Percentiles rank a stretch among this genome's conserved stretches.
These are phyloP conservation scores for Vulpes ferrilata DNA, from an alignment of 2,113 vertebrate genomes.

Conservation along the genomic window DNA sequence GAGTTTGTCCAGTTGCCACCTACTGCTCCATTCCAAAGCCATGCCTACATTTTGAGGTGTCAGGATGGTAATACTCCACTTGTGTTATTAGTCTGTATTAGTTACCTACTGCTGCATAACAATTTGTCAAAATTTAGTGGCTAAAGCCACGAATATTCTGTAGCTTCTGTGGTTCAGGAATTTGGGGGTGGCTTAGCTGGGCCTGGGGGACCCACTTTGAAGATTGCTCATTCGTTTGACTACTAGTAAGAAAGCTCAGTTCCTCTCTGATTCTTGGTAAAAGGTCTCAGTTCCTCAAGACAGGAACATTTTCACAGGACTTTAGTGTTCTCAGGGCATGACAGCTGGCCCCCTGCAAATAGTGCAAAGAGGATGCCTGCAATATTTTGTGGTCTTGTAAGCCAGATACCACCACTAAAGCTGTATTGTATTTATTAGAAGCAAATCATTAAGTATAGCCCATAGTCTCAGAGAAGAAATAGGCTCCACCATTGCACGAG, in stretches of 20 bases:
- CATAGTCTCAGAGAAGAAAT: neutral
- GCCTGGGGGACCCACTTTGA: neutral
- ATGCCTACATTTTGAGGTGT: neutral
- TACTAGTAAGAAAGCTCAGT: neutral
- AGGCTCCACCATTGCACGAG: neutral
- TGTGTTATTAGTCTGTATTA: neutral
- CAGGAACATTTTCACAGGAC: neutral
- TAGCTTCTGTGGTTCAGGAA: neutral
- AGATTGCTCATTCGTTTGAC: neutral
- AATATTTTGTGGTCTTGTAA: neutral
- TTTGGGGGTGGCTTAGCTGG: neutral
- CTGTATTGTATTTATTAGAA: neutral
- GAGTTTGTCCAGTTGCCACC: neutral
- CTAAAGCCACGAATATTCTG: neutral
- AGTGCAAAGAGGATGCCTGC: neutral
- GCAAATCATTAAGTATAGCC: neutral
- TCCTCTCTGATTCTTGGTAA: neutral
- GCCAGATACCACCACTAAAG: neutral
- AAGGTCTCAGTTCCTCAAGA: constrained; percentile 33
- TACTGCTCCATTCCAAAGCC: neutral
- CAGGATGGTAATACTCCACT: neutral
- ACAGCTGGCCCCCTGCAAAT: neutral
- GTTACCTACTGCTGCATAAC: neutral
- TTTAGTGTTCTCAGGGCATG: neutral
- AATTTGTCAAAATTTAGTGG: neutral